Evolutionary conservation across 1,140 invertebrate genomes (phyloP).

Genomic region (Diplogasteroides magnus): DNA sequence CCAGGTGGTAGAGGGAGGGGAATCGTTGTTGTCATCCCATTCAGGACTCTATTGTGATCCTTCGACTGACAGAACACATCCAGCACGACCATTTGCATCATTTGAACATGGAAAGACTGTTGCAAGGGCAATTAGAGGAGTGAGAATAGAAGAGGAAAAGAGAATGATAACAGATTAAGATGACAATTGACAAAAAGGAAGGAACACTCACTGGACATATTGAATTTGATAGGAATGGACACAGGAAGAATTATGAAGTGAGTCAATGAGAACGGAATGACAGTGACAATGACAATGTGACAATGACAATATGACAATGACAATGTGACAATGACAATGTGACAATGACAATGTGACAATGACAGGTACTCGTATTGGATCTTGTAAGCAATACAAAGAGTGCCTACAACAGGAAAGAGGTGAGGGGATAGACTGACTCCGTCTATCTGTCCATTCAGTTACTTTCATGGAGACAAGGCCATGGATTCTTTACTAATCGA

Average conservation of each 20-base stretch:
- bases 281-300: too few relatives aligned
- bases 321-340: too few relatives aligned
- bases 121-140: slow-evolving; percentile 37
- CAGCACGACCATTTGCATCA: slow-evolving; percentile 46
- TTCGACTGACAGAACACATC: slow-evolving; percentile 39
- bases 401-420: slow-evolving; percentile 54
- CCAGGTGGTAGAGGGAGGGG: slow-evolving; percentile 1
- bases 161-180: slow-evolving; percentile 24
- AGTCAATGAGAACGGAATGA: too few relatives aligned
- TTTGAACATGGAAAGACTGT: slow-evolving; percentile 53
- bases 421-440: slow-evolving; percentile 14
- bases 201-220: slow-evolving; percentile 50
- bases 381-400: slow-evolving; percentile 51
- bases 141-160: too few relatives aligned
- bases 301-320: too few relatives aligned
- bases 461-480: slow-evolving; percentile 45
- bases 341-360: too few relatives aligned
- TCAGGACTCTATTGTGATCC: slow-evolving; percentile 51
- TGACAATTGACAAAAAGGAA: slow-evolving; percentile 37
- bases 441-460: slow-evolving; percentile 28
- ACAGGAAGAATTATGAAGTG: slow-evolving; percentile 50
- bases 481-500: slow-evolving; percentile 47
- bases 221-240: slow-evolving; percentile 47
- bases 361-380: too few relatives aligned
- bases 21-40: slow-evolving; percentile 2